phyloP scores from a whole-genome alignment of 2,888 invertebrate genomes.

The Apoda limacodes region DNA sequence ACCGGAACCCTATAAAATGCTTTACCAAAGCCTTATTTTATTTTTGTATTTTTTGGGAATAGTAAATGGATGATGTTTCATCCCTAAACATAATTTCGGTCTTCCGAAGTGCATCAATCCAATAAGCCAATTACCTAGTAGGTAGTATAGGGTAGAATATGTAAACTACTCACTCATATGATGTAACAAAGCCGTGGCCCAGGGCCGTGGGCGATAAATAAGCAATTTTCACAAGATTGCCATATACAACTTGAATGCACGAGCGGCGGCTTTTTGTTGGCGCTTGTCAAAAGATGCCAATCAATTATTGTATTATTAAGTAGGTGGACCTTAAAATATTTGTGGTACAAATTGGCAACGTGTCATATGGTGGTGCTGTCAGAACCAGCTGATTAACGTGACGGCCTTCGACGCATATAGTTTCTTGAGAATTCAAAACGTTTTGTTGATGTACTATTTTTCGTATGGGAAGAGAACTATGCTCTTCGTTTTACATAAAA shows the following conservation, averaged over 20 bases:
- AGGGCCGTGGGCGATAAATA: constrained; percentile 26
- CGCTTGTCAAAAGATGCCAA: constrained; percentile 35
- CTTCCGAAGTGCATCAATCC: too few relatives aligned
- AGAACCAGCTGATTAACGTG: constrained; percentile 31
- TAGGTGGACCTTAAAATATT: constrained; percentile 26
- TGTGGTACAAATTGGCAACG: constrained; percentile 35
- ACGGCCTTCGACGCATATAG: constrained; percentile 31
- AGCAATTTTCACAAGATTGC: constrained; percentile 29
- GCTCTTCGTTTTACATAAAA: too few relatives aligned
- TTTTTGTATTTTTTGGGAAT: too few relatives aligned
- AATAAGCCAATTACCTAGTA: too few relatives aligned
- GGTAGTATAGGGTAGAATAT: too few relatives aligned
- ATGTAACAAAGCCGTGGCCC: constrained; percentile 22
- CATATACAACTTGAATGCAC: constrained; percentile 17
- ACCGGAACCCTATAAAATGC: too few relatives aligned
- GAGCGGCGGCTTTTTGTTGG: constrained; percentile 29
- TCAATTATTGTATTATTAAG: constrained; percentile 42
- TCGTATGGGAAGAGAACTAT: too few relatives aligned
- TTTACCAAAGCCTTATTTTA: too few relatives aligned
- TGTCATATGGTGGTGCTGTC: constrained; percentile 27
- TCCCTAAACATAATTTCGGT: too few relatives aligned
- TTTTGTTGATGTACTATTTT: too few relatives aligned
- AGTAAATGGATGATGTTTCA: too few relatives aligned
- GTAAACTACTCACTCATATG: too few relatives aligned
- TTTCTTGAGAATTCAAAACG: constrained; percentile 42